Conservation (phyloP, 1,140 invertebrate species). For the Cyphomyrmex costatus region DNA sequence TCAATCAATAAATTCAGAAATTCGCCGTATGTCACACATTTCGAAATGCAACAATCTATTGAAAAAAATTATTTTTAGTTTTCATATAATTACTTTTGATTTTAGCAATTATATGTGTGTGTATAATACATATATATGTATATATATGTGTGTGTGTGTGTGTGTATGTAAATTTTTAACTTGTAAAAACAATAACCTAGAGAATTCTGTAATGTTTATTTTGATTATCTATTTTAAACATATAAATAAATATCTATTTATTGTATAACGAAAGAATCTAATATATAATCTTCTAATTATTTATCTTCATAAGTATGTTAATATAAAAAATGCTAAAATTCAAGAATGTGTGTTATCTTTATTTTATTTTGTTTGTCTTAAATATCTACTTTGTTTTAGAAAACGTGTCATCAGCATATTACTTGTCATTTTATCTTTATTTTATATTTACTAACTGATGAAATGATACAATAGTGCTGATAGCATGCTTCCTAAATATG, state of each 20-base stretch:
- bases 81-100: not conserved
- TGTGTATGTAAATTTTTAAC: too few relatives aligned
- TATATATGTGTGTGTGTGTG: too few relatives aligned
- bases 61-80: not conserved
- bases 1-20: too few relatives aligned
- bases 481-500: too few relatives aligned
- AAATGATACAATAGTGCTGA: too few relatives aligned
- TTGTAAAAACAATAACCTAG: too few relatives aligned
- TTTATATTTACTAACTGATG: too few relatives aligned
- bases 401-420: too few relatives aligned
- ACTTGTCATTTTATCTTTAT: too few relatives aligned
- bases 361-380: not conserved
- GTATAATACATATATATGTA: too few relatives aligned
- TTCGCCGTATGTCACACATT: not conserved
- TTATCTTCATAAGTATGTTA: slow-evolving; percentile 3
- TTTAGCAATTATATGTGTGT: not conserved
- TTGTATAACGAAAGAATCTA: not conserved
- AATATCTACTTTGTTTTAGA: not conserved
- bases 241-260: not conserved
- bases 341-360: slow-evolving; percentile 4
- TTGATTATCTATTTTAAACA: not conserved
- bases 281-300: not conserved
- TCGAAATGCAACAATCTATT: not conserved
- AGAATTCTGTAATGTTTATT: too few relatives aligned
- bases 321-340: not conserved